Conservation (phyloP, 2,888 invertebrate genomes). For the Pseudococcus longispinus region DNA sequence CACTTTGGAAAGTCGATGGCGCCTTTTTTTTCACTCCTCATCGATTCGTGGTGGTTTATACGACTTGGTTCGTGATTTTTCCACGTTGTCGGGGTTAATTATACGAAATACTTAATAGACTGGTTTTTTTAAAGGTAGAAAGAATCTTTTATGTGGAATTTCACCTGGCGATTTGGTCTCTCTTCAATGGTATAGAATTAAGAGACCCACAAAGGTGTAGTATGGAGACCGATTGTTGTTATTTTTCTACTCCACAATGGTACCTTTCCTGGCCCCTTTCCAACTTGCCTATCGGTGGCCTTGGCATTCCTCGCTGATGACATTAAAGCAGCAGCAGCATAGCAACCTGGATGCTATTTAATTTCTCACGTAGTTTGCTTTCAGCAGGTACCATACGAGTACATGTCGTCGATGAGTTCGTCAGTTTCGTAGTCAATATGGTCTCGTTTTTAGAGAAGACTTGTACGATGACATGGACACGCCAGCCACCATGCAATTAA, state of each 20-base stretch:
- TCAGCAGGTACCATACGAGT: background rate
- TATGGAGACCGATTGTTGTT: background rate
- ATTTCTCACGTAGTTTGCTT: constrained; percentile 15
- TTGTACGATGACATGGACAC: background rate
- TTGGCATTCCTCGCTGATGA: constrained; percentile 52
- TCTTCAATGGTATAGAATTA: background rate
- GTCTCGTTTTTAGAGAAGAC: background rate
- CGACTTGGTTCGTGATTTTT: background rate
- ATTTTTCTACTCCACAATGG: constrained; percentile 23
- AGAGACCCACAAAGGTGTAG: background rate
- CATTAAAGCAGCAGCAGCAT: background rate
- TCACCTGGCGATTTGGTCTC: background rate
- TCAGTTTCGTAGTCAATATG: background rate
- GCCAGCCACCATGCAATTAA: background rate
- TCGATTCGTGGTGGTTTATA: background rate
- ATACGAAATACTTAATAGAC: background rate
- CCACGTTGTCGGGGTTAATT: background rate
- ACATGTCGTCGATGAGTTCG: constrained; percentile 1
- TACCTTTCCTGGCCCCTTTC: constrained; percentile 53
- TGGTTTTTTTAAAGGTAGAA: background rate
- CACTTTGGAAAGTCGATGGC: background rate
- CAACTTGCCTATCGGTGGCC: constrained; percentile 25
- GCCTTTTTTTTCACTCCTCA: background rate
- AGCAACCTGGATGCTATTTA: constrained; percentile 7
- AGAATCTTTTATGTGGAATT: constrained; percentile 3